Conservation (phyloP, 2,797 vertebrate species). For the Phataginus tetradactyla region DNA sequence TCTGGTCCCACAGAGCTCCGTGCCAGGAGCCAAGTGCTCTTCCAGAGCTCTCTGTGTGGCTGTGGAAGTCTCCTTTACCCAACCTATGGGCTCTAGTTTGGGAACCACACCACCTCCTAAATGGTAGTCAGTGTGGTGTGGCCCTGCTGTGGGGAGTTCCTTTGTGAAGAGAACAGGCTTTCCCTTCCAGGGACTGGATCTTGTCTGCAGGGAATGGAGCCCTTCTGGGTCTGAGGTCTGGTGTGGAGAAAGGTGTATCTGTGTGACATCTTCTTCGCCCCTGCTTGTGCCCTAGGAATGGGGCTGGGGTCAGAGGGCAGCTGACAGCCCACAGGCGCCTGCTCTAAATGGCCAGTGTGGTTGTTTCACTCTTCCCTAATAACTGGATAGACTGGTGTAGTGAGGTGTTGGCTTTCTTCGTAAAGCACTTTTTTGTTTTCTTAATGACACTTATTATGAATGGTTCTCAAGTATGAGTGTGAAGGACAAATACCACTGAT, state of each 20-base stretch:
- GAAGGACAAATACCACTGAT: conserved; percentile 27
- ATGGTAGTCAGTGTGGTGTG: neutral
- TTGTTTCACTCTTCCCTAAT: neutral
- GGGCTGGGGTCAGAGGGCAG: neutral
- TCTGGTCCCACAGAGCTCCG: too few relatives aligned
- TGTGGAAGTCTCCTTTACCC: neutral
- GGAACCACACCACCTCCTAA: neutral
- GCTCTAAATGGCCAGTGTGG: neutral
- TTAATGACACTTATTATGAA: conserved; percentile 24
- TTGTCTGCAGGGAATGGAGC: neutral
- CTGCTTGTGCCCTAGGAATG: neutral
- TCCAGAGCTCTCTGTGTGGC: too few relatives aligned
- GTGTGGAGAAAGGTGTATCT: neutral
- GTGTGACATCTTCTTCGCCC: neutral
- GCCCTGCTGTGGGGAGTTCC: neutral
- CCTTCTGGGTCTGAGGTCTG: neutral
- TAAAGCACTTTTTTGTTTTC: conserved; percentile 34
- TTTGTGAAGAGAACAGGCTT: neutral
- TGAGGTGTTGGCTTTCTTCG: conserved; percentile 47
- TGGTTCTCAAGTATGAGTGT: neutral
- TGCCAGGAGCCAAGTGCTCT: neutral
- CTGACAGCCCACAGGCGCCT: neutral
- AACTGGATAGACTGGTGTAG: conserved; percentile 47
- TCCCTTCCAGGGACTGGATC: neutral
- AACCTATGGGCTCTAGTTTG: neutral